phyloP scores from a whole-genome alignment of 2,113 vertebrate genomes.

The Hyperopisus bebe region DNA sequence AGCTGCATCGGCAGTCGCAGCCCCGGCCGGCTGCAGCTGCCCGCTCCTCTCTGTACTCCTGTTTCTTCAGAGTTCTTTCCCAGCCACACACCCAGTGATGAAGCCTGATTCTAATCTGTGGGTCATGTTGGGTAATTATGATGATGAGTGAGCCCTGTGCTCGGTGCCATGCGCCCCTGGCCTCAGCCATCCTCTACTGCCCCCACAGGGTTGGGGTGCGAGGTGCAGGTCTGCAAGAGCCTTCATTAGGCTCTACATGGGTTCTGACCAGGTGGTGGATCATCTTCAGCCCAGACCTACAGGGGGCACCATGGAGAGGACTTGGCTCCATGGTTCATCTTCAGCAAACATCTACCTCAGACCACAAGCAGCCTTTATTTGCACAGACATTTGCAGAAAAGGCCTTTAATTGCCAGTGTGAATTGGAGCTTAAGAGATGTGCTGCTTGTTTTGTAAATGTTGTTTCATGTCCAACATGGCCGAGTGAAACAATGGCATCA shows the following conservation, averaged over 20 bases:
- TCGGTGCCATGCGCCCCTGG: background rate
- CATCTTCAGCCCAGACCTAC: background rate
- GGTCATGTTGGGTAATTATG: slow-evolving; percentile 22
- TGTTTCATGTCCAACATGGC: background rate
- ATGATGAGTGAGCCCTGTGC: background rate
- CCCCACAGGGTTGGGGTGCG: background rate
- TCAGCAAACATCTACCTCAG: background rate
- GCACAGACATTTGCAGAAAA: background rate
- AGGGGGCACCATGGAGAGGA: background rate
- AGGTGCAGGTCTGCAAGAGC: background rate
- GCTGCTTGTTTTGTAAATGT: background rate
- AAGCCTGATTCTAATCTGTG: slow-evolving; percentile 25
- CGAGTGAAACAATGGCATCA: background rate
- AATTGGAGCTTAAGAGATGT: background rate
- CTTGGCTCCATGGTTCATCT: background rate
- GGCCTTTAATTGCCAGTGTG: background rate
- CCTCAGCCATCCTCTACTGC: slow-evolving; percentile 7
- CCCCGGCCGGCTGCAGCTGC: background rate
- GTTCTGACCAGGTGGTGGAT: background rate
- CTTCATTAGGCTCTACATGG: background rate
- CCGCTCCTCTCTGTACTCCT: background rate
- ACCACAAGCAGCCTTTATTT: background rate
- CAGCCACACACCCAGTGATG: background rate
- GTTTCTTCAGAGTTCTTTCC: slow-evolving; percentile 3
- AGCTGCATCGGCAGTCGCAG: background rate